These are phyloP conservation scores for Tragelaphus imberbis DNA, from an alignment of 2,113 vertebrate genomes.

Conservation along the genomic window DNA sequence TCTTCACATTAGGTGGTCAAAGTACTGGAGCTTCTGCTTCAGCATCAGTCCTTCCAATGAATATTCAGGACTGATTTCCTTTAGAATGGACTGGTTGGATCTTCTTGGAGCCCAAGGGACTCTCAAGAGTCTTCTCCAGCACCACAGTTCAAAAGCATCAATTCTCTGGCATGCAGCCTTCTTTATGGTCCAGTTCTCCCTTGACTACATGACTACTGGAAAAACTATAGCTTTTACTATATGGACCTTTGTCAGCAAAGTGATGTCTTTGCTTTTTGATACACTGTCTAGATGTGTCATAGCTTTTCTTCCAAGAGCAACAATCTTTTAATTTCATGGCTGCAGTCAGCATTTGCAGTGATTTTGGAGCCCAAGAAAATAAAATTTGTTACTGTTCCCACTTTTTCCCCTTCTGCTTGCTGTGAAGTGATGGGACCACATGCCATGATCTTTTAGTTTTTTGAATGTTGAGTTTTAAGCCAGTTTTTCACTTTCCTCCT, in stretches of 20 bases:
- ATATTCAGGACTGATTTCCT: background rate
- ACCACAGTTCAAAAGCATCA: background rate
- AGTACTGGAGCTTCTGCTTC: background rate
- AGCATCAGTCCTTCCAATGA: background rate
- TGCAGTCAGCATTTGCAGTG: background rate
- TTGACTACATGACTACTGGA: background rate
- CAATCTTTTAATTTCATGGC: background rate
- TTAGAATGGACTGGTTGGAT: background rate
- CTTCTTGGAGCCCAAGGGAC: background rate
- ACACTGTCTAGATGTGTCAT: background rate
- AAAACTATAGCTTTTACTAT: background rate
- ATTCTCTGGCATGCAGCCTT: background rate
- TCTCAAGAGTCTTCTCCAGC: background rate
- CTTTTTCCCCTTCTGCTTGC: background rate
- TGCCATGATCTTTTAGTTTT: background rate
- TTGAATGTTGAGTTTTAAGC: background rate
- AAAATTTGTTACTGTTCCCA: background rate
- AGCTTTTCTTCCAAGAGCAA: background rate
- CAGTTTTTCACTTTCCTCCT: background rate
- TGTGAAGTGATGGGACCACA: background rate
- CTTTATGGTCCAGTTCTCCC: background rate
- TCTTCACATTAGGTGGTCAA: background rate
- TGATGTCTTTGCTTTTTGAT: background rate
- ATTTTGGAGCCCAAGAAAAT: background rate
- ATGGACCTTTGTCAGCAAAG: background rate